Percentiles rank a stretch among this genome's conserved stretches.
Conservation (phyloP, 2,797 vertebrate species). For the Chaetophractus vellerosus region DNA sequence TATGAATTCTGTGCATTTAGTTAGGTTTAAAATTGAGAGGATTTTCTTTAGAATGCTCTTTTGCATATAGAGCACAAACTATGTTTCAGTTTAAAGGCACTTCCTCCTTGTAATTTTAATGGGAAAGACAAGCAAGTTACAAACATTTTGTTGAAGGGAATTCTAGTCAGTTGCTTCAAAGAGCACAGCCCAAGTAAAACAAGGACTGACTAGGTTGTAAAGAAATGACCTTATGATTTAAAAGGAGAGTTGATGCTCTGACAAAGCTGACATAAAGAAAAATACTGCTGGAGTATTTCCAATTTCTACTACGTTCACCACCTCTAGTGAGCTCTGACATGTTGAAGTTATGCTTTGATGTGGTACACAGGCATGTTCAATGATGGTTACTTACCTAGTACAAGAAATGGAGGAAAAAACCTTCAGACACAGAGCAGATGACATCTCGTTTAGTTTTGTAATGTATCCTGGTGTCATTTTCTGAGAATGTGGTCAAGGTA, state of each 20-base stretch:
- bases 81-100: conserved; percentile 76
- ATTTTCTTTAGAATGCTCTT: conserved; percentile 76
- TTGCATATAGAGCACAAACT: conserved; percentile 85
- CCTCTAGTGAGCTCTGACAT: conserved; percentile 72
- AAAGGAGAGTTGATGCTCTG: conserved; percentile 84
- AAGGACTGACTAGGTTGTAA: conserved; percentile 85
- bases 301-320: conserved; percentile 84
- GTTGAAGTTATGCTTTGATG: conserved; percentile 82
- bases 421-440: conserved; percentile 91
- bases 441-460: conserved; percentile 92
- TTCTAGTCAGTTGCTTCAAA: conserved; percentile 83
- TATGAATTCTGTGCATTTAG: conserved; percentile 83
- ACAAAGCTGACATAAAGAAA: conserved; percentile 83
- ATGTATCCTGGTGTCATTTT: conserved; percentile 93
- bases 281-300: conserved; percentile 80
- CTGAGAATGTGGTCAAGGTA: conserved; percentile 93
- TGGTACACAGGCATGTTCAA: conserved; percentile 92
- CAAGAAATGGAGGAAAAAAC: conserved; percentile 89
- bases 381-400: conserved; percentile 91
- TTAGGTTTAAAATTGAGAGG: conserved; percentile 74
- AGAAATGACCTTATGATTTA: conserved; percentile 76
- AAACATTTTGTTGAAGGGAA: conserved; percentile 82
- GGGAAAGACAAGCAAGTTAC: conserved; percentile 73
- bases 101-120: conserved; percentile 74
- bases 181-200: conserved; percentile 77